phyloP scores from a whole-genome alignment of 2,797 vertebrate genomes.

The Heliangelus exortis region DNA sequence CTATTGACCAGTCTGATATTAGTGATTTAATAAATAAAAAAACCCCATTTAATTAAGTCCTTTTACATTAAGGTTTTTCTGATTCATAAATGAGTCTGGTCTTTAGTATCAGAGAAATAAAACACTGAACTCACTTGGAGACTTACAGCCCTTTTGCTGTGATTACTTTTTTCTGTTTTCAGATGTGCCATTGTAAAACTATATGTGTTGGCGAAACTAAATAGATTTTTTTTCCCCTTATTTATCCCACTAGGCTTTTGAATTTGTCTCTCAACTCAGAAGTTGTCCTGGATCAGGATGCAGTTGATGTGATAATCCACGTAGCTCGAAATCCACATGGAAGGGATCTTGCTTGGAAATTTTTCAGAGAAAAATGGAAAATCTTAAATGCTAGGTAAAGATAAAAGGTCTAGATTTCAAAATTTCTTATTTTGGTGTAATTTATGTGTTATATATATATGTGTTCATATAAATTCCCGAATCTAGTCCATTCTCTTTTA shows the following conservation, averaged over 20 bases:
- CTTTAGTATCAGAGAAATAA: not conserved
- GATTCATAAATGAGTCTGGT: not conserved
- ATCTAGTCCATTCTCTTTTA: not conserved
- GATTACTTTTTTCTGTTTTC: not conserved
- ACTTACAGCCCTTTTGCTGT: not conserved
- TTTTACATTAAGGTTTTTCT: not conserved
- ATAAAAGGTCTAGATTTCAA: not conserved
- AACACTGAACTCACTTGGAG: not conserved
- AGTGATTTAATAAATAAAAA: not conserved
- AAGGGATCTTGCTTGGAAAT: constrained; percentile 94
- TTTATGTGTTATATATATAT: not conserved
- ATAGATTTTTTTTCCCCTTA: not conserved
- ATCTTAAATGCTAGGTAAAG: constrained; percentile 91
- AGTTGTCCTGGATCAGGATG: constrained; percentile 95
- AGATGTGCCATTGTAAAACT: not conserved
- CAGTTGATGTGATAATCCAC: constrained; percentile 96
- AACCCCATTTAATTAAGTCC: not conserved
- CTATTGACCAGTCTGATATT: not conserved
- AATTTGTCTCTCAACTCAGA: constrained; percentile 96
- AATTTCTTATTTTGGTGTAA: not conserved
- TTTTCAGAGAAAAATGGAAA: constrained; percentile 97
- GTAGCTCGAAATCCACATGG: constrained; percentile 95
- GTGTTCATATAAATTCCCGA: not conserved
- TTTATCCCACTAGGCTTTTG: constrained; percentile 80
- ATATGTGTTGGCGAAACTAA: not conserved